Base-by-base conservation (phyloP, 2,113 vertebrate species). In the Eudorcas thomsonii region DNA sequence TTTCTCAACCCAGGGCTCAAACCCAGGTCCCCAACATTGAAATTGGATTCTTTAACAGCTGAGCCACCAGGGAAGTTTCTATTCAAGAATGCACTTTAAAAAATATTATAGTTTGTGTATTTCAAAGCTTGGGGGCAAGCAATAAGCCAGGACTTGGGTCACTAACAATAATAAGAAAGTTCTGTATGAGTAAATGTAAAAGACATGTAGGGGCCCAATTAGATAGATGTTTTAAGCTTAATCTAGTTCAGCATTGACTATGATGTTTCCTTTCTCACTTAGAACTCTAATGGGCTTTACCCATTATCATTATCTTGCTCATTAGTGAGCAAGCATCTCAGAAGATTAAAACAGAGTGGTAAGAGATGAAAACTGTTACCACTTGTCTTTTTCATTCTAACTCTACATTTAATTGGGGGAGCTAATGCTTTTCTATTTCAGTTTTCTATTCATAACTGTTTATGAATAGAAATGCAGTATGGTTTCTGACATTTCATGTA, bases 381-480 rank as follows among this genome's bases (percentile, higher is more conserved):
- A 87, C n/a, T 97, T 89, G 12, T 96, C 87, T 97, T 88, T 80
- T 96, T 96, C n/a, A 64, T 26, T 98, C 7, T 83, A 94, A 93
- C 91, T 87, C 60, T 93, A 6, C 62, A 36, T 86, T 96, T 94
- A 93, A 89, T 86, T 97, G 36, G 15, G 26, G 28, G 81, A 78
- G 23, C n/a, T 91, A 96, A 93, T 90, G 80, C 6, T 96, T 94
- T 64, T 91, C 67, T 62, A 30, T 59, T 95, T 95, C 36, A 90
- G 33, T 39, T 96, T 92, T 92, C 30, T 97, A 48, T 96, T 94
- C 60, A 48, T 93, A 89, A 86, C 82, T 78, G 55, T 87, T 83
- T 25, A 45, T 82, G 67, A 77, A 91, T 39, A 74, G n/a, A 74
- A 74, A 74, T 54, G 48, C 33, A 86, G 9, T 86, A 57, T 19